phyloP scores from a whole-genome alignment of 1,140 invertebrate species.

The Stegodyphus dumicola region DNA sequence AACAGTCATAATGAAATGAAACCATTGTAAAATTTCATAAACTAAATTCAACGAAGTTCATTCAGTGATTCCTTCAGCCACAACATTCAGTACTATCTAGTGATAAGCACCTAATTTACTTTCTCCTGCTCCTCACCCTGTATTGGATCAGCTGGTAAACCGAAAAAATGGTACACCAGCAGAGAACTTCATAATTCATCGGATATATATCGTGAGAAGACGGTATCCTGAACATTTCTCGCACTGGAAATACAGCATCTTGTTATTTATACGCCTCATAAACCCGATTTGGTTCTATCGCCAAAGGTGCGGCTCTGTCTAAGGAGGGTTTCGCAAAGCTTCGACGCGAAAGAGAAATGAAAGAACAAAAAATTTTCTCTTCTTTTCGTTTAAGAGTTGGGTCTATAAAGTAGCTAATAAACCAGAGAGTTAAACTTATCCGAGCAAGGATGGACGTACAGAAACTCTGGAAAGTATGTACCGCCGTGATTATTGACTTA shows the following conservation, averaged over 20 bases:
- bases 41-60: no score
- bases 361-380: neutral
- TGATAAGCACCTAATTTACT: slow-evolving; percentile 44
- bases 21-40: no score
- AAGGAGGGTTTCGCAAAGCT: neutral
- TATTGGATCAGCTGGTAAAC: slow-evolving; percentile 31
- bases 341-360: slow-evolving; percentile 2
- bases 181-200: slow-evolving; percentile 30
- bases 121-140: neutral
- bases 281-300: slow-evolving; percentile 30
- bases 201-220: slow-evolving; percentile 14
- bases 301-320: neutral
- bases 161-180: slow-evolving; percentile 28
- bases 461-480: slow-evolving; percentile 20
- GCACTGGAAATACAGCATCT: slow-evolving; percentile 35
- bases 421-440: slow-evolving; percentile 47
- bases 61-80: no score
- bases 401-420: slow-evolving; percentile 48
- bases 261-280: slow-evolving; percentile 55
- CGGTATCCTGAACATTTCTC: neutral
- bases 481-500: slow-evolving; percentile 48
- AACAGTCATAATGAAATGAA: no score
- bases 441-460: slow-evolving; percentile 21
- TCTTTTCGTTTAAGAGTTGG: slow-evolving; percentile 18
- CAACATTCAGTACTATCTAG: neutral